Evolutionary conservation across 2,888 invertebrate genomes (phyloP).

Genomic region (Parnassius orleans): DNA sequence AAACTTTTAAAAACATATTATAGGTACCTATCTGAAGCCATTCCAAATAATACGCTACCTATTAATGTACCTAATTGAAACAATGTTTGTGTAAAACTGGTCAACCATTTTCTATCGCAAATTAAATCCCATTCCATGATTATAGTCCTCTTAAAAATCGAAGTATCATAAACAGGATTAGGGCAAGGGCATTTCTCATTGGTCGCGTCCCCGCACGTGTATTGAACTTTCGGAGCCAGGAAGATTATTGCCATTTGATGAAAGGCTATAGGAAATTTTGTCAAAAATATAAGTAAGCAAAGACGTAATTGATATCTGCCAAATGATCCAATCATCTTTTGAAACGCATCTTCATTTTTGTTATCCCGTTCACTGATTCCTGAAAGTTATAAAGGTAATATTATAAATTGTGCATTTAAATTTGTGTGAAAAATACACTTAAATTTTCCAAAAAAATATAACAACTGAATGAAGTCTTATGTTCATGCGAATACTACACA

Average conservation of each 20-base stretch:
- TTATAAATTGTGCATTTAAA: no score
- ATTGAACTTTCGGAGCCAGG: conserved; percentile 65
- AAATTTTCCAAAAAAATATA: no score
- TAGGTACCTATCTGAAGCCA: conserved; percentile 86
- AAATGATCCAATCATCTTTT: conserved; percentile 69
- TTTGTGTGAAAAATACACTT: background rate
- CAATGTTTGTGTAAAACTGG: conserved; percentile 86
- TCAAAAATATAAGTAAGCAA: conserved; percentile 58
- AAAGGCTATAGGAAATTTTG: conserved; percentile 73
- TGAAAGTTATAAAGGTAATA: conserved; percentile 32
- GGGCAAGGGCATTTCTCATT: conserved; percentile 78
- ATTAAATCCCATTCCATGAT: conserved; percentile 89
- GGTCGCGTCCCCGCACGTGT: conserved; percentile 45
- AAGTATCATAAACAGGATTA: conserved; percentile 82
- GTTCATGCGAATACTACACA: no score
- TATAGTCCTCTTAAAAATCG: conserved; percentile 85
- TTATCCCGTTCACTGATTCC: conserved; percentile 21
- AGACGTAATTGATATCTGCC: conserved; percentile 76
- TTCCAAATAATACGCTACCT: conserved; percentile 88
- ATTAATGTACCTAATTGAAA: conserved; percentile 88
- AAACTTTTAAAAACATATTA: background rate
- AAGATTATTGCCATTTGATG: conserved; percentile 78
- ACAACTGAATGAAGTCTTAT: no score
- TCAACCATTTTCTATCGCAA: conserved; percentile 83
- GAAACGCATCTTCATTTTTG: conserved; percentile 51